Conservation (phyloP, 1,140 invertebrate species). For the Nephotettix cincticeps region DNA sequence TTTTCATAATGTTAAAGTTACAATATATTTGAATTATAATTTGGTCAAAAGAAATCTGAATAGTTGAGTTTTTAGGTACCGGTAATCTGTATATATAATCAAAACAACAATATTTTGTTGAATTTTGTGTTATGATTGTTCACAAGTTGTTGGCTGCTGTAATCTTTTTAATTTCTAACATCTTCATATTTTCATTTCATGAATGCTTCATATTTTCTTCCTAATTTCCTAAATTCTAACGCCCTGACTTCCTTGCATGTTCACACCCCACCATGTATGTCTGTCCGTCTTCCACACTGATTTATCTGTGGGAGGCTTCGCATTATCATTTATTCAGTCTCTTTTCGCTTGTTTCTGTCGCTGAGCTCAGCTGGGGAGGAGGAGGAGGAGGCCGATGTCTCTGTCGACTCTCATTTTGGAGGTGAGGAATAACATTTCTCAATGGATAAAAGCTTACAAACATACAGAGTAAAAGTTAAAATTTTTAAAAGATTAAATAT, state of each 20-base stretch:
- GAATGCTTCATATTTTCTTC: background rate
- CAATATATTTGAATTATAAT: too few relatives aligned
- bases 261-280: too few relatives aligned
- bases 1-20: too few relatives aligned
- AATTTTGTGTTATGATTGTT: too few relatives aligned
- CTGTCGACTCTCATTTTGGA: slow-evolving; percentile 39
- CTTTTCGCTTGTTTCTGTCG: slow-evolving; percentile 78
- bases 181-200: background rate
- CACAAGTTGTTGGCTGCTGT: background rate
- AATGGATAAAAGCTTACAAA: background rate
- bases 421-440: slow-evolving; percentile 5
- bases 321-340: slow-evolving; percentile 73
- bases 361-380: slow-evolving; percentile 68
- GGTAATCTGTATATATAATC: too few relatives aligned
- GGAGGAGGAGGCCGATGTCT: slow-evolving; percentile 51
- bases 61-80: too few relatives aligned
- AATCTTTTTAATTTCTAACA: too few relatives aligned
- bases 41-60: too few relatives aligned
- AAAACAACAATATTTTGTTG: too few relatives aligned
- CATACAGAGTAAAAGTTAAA: background rate
- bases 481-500: background rate
- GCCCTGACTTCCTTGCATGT: too few relatives aligned
- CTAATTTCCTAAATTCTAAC: too few relatives aligned
- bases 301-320: slow-evolving; percentile 23
- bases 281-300: background rate